These are phyloP conservation scores for Staurois parvus DNA, from an alignment of 2,797 vertebrate species.

Conservation along the genomic window DNA sequence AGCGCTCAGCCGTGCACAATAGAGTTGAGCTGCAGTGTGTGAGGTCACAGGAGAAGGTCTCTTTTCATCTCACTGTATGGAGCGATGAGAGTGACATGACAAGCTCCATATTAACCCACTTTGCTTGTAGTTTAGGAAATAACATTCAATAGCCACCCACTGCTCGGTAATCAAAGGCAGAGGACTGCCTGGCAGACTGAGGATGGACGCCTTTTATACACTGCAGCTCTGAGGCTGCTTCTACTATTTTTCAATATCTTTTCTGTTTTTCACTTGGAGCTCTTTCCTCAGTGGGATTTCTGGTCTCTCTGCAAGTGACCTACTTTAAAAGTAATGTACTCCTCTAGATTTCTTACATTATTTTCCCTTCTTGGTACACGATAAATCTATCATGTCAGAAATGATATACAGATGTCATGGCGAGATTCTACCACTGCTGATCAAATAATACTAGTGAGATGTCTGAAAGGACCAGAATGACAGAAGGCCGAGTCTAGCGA, in stretches of 20 bases:
- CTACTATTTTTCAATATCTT: conserved; percentile 36
- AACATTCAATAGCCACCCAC: conserved; percentile 48
- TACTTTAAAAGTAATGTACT: conserved; percentile 53
- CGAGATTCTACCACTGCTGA: conserved; percentile 5
- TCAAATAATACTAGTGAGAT: conserved; percentile 7
- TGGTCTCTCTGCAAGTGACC: conserved; percentile 56
- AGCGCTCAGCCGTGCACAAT: conserved; percentile 7
- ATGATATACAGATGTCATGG: conserved; percentile 27
- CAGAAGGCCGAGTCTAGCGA: background rate
- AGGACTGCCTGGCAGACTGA: conserved; percentile 16
- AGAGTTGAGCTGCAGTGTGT: conserved; percentile 11
- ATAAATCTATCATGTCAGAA: conserved; percentile 29
- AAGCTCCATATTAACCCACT: conserved; percentile 40
- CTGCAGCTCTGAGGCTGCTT: conserved; percentile 18
- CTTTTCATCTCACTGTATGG: conserved; percentile 31
- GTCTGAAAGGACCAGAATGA: background rate
- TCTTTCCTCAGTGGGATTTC: conserved; percentile 52
- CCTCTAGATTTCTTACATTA: conserved; percentile 22
- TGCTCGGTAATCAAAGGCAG: conserved; percentile 50
- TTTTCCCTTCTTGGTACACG: conserved; percentile 15
- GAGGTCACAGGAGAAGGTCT: conserved; percentile 38
- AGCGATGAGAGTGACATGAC: conserved; percentile 29
- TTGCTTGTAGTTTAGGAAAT: conserved; percentile 41
- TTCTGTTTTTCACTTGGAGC: conserved; percentile 8
- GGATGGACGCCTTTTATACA: conserved; percentile 10